These are phyloP conservation scores for Paelopatides confundens DNA, from an alignment of 53 echinoderm and acorn worm genomes.

Conservation along the genomic window DNA sequence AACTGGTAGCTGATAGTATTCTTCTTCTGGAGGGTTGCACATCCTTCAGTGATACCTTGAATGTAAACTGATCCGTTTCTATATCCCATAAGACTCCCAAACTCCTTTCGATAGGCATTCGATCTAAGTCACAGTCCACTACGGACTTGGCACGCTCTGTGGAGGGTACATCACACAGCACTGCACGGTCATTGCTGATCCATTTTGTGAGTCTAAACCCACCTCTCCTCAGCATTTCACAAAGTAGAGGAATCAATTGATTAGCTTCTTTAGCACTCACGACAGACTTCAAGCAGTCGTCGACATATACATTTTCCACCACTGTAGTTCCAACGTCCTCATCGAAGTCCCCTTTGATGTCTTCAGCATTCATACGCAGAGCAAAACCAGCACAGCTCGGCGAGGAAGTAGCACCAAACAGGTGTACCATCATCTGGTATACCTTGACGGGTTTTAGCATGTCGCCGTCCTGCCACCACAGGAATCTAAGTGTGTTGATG, in stretches of 20 bases:
- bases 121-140: slow-evolving; percentile 49
- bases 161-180: slow-evolving; percentile 37
- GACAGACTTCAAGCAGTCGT: slow-evolving; percentile 74
- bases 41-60: slow-evolving; percentile 40
- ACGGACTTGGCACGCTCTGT: slow-evolving; percentile 63
- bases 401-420: slow-evolving; percentile 67
- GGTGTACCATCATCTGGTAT: slow-evolving; percentile 53
- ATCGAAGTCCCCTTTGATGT: background rate
- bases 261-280: slow-evolving; percentile 38
- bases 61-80: slow-evolving; percentile 59
- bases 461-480: slow-evolving; percentile 66
- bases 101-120: slow-evolving; percentile 66
- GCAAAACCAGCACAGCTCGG: slow-evolving; percentile 59
- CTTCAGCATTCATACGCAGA: slow-evolving; percentile 43
- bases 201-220: slow-evolving; percentile 73
- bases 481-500: slow-evolving; percentile 55
- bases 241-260: slow-evolving; percentile 46
- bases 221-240: slow-evolving; percentile 36
- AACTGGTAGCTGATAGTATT: slow-evolving; percentile 65
- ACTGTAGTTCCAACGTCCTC: slow-evolving; percentile 3
- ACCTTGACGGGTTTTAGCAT: background rate
- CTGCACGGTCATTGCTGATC: slow-evolving; percentile 59
- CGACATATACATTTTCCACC: slow-evolving; percentile 68
- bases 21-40: slow-evolving; percentile 65
- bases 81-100: slow-evolving; percentile 68